Conservation (phyloP, 2,888 invertebrate species). For the Scaptomyza polygonia region DNA sequence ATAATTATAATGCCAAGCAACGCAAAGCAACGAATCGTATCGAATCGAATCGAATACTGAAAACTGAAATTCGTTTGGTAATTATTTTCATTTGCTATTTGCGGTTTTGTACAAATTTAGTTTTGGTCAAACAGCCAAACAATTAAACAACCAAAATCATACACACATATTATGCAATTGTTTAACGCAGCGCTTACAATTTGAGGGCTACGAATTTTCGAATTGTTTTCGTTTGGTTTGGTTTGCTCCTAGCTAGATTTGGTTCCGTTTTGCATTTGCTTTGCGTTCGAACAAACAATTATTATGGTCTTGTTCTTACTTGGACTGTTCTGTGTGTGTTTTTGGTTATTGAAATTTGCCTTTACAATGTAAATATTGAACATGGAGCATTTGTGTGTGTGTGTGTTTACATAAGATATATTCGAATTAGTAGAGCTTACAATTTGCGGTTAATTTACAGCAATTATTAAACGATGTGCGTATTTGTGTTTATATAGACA, state of each 20-base stretch:
- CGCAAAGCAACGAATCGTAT: background rate
- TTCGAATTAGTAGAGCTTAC: constrained; percentile 30
- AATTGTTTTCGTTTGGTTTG: constrained; percentile 31
- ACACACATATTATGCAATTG: constrained; percentile 32
- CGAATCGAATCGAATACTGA: constrained; percentile 2
- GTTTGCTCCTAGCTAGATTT: constrained; percentile 9
- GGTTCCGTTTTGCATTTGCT: constrained; percentile 21
- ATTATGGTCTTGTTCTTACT: constrained; percentile 36
- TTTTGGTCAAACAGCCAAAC: constrained; percentile 37
- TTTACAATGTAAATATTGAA: constrained; percentile 25
- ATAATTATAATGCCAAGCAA: background rate
- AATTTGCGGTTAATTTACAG: constrained; percentile 41
- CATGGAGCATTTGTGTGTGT: constrained; percentile 5
- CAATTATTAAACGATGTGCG: constrained; percentile 35
- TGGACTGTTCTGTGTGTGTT: constrained; percentile 2
- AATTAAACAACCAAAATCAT: constrained; percentile 2
- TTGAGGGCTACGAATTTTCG: constrained; percentile 8
- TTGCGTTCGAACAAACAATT: constrained; percentile 59
- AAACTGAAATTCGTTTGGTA: constrained; percentile 19
- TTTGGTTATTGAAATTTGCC: constrained; percentile 49
- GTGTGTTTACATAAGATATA: constrained; percentile 46
- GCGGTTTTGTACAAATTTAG: constrained; percentile 56
- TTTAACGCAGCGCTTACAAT: constrained; percentile 15
- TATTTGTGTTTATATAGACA: constrained; percentile 18
- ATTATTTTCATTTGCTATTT: constrained; percentile 57